Conservation (phyloP, 2,113 vertebrate species). For the Bos indicus region DNA sequence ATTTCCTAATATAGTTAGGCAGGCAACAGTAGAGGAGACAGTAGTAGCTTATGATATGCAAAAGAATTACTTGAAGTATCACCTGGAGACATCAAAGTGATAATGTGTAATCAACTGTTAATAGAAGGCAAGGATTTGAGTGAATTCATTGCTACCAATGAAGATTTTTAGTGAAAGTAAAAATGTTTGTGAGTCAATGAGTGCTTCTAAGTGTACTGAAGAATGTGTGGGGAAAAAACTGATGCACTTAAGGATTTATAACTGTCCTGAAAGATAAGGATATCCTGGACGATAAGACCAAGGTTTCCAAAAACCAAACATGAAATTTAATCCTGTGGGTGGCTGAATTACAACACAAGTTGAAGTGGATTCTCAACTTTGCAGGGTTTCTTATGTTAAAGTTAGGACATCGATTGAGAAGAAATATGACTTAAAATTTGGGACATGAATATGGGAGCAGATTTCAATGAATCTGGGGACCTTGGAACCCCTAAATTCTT, state of each 20-base stretch:
- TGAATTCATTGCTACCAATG: background rate
- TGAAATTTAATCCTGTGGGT: background rate
- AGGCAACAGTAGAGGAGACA: background rate
- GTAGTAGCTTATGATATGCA: background rate
- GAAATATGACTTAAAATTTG: background rate
- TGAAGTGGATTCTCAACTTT: background rate
- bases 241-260: background rate
- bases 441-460: background rate
- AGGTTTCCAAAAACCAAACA: background rate
- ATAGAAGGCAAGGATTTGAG: background rate
- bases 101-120: background rate
- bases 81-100: background rate
- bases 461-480: background rate
- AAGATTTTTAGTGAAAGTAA: background rate
- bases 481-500: background rate
- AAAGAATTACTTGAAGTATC: background rate
- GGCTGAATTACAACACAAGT: background rate
- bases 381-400: background rate
- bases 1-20: background rate
- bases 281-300: background rate
- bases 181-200: background rate
- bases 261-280: background rate
- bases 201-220: background rate
- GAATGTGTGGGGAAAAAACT: background rate
- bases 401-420: background rate